phyloP scores from a whole-genome alignment of 1,140 invertebrate genomes.

The Drosophila repleta region DNA sequence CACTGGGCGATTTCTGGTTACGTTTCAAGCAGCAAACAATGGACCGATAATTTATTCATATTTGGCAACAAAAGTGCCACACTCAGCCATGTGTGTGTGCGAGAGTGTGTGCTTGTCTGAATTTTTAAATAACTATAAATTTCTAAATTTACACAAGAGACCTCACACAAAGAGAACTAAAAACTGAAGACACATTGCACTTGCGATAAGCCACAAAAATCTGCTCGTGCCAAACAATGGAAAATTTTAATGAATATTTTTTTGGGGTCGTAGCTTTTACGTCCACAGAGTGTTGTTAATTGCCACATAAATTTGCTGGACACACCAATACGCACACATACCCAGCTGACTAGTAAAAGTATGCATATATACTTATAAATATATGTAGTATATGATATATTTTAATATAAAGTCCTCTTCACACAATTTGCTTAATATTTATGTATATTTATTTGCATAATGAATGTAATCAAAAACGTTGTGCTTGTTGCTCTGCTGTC shows the following conservation, averaged over 20 bases:
- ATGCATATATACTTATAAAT: constrained; percentile 9
- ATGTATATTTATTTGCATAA: constrained; percentile 66
- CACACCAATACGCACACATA: constrained; percentile 11
- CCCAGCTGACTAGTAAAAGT: constrained; percentile 5
- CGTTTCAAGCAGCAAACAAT: constrained; percentile 75
- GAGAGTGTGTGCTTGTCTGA: constrained; percentile 41
- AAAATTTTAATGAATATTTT: constrained; percentile 78
- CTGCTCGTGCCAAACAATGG: constrained; percentile 67
- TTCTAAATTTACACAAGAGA: constrained; percentile 80
- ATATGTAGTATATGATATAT: constrained; percentile 32
- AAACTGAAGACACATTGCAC: constrained; percentile 74
- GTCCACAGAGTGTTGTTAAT: constrained; percentile 73
- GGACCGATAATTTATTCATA: constrained; percentile 78
- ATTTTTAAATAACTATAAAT: constrained; percentile 83
- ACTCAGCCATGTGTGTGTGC: constrained; percentile 31
- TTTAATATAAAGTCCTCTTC: constrained; percentile 43
- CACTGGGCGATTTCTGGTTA: constrained; percentile 66
- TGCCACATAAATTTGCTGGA: constrained; percentile 71
- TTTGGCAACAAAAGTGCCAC: constrained; percentile 60
- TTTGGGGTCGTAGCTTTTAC: constrained; percentile 57
- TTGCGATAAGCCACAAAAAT: constrained; percentile 77
- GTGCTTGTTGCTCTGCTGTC: not conserved
- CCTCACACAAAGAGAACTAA: constrained; percentile 21
- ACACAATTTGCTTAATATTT: constrained; percentile 71
- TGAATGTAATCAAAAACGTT: constrained; percentile 66